Conservation (phyloP, 1,140 invertebrate genomes). For the Drosophila watanabei region DNA sequence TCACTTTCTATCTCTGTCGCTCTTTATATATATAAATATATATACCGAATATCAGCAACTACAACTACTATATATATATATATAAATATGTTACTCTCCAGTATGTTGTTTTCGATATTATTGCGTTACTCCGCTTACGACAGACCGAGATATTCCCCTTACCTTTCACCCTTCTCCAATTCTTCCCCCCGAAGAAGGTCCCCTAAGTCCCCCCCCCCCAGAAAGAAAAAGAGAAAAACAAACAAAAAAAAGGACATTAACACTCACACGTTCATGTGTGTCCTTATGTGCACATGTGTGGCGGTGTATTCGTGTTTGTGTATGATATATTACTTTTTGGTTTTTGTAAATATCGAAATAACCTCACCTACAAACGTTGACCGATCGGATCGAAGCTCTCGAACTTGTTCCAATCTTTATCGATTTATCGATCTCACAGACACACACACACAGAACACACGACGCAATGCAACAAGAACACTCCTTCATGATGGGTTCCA, state of each 20-base stretch:
- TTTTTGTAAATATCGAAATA: constrained; percentile 81
- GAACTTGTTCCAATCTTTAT: constrained; percentile 22
- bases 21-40: constrained; percentile 56
- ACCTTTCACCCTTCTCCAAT: background rate
- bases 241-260: constrained; percentile 7
- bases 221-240: constrained; percentile 14
- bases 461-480: constrained; percentile 57
- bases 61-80: constrained; percentile 39
- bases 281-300: constrained; percentile 31
- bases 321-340: constrained; percentile 83
- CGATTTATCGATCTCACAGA: constrained; percentile 21
- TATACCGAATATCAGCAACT: constrained; percentile 43
- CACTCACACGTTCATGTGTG: constrained; percentile 24
- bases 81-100: constrained; percentile 58
- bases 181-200: background rate
- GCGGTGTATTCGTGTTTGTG: constrained; percentile 45
- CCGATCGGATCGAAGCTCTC: constrained; percentile 34
- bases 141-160: constrained; percentile 32
- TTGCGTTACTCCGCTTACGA: constrained; percentile 68
- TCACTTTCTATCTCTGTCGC: constrained; percentile 55
- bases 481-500: constrained; percentile 38
- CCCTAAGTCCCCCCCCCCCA: background rate
- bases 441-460: constrained; percentile 44
- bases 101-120: constrained; percentile 69
- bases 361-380: constrained; percentile 52